Evolutionary conservation across 2,888 invertebrate species (phyloP).

Genomic region (Sinhomidia bicolor): DNA sequence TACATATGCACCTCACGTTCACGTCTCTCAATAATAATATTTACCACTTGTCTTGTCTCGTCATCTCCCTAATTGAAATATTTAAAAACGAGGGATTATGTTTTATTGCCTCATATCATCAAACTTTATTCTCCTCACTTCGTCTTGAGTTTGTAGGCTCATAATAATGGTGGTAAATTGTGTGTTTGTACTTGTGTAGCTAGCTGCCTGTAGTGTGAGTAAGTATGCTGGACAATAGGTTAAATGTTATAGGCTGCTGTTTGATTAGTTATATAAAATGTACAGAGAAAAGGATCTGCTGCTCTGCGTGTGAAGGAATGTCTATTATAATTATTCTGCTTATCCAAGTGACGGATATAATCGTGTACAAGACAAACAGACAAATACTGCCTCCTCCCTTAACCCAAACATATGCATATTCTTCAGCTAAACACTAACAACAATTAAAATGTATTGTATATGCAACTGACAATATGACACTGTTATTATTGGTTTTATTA

Average conservation of each 20-base stretch:
- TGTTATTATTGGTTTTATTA: neutral
- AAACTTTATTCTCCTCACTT: neutral
- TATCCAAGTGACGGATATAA: no score
- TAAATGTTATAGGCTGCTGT: no score
- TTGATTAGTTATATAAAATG: no score
- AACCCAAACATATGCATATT: neutral
- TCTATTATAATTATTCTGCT: no score
- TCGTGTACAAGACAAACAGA: no score
- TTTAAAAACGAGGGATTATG: slow-evolving; percentile 41
- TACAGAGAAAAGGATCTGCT: no score
- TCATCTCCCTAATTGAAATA: slow-evolving; percentile 37
- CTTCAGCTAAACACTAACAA: no score
- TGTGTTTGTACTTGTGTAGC: no score
- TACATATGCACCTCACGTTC: neutral
- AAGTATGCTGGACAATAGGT: neutral
- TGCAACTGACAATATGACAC: neutral
- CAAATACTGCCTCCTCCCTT: neutral
- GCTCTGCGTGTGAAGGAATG: no score
- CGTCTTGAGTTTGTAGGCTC: neutral
- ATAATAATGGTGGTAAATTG: neutral
- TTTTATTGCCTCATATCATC: slow-evolving; percentile 51
- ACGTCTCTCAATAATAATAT: neutral
- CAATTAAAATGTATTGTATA: slow-evolving; percentile 6
- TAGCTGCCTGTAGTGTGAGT: neutral
- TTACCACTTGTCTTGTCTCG: slow-evolving; percentile 43